Evolutionary conservation across 2,113 vertebrate genomes (phyloP).

Genomic region (Heterochromis multidens): DNA sequence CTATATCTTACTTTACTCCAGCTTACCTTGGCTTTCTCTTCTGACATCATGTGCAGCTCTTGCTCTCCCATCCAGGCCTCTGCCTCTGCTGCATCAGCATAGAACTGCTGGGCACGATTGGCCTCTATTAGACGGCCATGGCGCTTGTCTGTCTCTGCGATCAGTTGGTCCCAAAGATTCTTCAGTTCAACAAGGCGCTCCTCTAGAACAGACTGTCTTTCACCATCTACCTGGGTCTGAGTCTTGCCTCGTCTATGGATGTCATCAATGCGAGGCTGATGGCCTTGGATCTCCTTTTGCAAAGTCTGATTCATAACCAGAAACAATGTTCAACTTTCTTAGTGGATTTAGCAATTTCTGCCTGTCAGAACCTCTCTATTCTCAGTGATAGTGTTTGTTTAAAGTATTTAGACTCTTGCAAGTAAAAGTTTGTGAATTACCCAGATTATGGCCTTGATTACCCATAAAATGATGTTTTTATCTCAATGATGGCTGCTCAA

Average conservation of each 20-base stretch:
- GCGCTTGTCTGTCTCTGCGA: slow-evolving; percentile 80
- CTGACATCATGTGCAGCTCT: slow-evolving; percentile 94
- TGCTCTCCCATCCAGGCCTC: slow-evolving; percentile 98
- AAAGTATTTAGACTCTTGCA: background rate
- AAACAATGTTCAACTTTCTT: background rate
- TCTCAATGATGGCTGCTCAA: background rate
- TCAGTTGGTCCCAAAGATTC: slow-evolving; percentile 83
- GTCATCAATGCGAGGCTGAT: slow-evolving; percentile 89
- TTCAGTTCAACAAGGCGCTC: slow-evolving; percentile 79
- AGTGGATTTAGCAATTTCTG: background rate
- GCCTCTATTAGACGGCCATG: slow-evolving; percentile 80
- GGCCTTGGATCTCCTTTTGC: slow-evolving; percentile 93
- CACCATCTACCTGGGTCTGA: slow-evolving; percentile 65
- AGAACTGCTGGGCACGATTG: slow-evolving; percentile 89
- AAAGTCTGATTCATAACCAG: slow-evolving; percentile 76
- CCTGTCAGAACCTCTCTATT: background rate
- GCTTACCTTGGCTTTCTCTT: slow-evolving; percentile 91
- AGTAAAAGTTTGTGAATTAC: background rate
- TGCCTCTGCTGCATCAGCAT: slow-evolving; percentile 84
- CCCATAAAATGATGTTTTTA: background rate
- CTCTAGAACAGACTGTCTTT: slow-evolving; percentile 73
- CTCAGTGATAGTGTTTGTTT: background rate
- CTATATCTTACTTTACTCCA: accelerated
- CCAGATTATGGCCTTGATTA: background rate
- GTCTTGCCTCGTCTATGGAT: slow-evolving; percentile 77